phyloP scores from a whole-genome alignment of 2,797 vertebrate genomes.

The Aselliscus stoliczkanus region DNA sequence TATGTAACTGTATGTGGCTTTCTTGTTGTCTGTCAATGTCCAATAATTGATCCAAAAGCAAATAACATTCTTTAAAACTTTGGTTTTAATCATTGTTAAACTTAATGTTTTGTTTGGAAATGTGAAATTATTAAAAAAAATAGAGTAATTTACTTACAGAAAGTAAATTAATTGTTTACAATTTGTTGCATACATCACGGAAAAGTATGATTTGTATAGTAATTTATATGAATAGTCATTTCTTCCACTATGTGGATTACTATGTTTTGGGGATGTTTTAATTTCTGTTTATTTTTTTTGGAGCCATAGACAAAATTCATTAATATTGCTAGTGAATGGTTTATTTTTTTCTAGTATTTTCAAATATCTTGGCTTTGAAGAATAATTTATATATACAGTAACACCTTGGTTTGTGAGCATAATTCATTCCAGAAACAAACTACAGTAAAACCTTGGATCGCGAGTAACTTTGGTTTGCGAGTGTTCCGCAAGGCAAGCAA shows the following conservation, averaged over 20 bases:
- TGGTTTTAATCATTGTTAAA: conserved; percentile 8
- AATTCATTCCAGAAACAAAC: too few species aligned
- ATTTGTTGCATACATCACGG: conserved; percentile 40
- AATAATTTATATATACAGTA: background rate
- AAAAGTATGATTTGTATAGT: conserved; percentile 55
- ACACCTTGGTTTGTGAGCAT: too few species aligned
- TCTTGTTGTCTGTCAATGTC: conserved; percentile 72
- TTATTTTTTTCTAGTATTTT: conserved; percentile 47
- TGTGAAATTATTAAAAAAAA: conserved; percentile 42
- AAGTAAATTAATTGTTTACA: conserved; percentile 61
- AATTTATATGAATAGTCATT: conserved; percentile 52
- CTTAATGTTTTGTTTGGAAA: conserved; percentile 54
- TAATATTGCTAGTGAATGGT: background rate
- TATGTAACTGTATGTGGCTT: conserved; percentile 88
- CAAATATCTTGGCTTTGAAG: conserved; percentile 28
- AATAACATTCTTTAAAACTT: conserved; percentile 47
- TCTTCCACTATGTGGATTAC: conserved; percentile 77
- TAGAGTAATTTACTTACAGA: conserved; percentile 40
- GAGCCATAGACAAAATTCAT: conserved; percentile 3
- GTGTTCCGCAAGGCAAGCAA: too few species aligned
- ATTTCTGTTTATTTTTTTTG: conserved; percentile 39
- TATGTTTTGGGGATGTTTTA: conserved; percentile 27
- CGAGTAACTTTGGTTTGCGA: too few species aligned
- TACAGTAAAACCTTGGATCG: too few species aligned
- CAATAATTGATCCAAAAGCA: conserved; percentile 67